Conservation (phyloP, 1,140 invertebrate genomes). For the Pseudomyrmex concolor region DNA sequence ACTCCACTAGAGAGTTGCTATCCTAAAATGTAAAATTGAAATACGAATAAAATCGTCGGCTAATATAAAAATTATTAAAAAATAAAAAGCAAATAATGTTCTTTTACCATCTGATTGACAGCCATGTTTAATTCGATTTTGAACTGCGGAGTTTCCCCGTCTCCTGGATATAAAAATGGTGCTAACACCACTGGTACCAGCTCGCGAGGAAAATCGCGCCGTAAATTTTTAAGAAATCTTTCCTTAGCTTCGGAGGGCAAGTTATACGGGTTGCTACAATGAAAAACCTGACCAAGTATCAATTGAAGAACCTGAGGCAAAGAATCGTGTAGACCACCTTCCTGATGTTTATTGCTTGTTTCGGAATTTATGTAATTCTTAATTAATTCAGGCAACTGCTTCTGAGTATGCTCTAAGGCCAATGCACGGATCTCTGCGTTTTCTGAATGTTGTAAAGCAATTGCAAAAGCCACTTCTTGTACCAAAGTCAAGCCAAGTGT, state of each 20-base stretch:
- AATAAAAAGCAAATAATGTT: neutral
- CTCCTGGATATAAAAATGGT: constrained; percentile 93
- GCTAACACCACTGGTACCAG: constrained; percentile 94
- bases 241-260: constrained; percentile 90
- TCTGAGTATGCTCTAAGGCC: constrained; percentile 91
- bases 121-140: constrained; percentile 85
- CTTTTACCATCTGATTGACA: constrained; percentile 87
- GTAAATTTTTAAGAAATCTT: constrained; percentile 92
- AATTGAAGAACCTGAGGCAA: constrained; percentile 95
- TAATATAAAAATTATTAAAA: neutral
- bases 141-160: constrained; percentile 89
- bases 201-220: constrained; percentile 94
- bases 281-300: constrained; percentile 88
- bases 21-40: constrained; percentile 81
- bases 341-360: constrained; percentile 87
- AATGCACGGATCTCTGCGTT: constrained; percentile 90
- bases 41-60: neutral
- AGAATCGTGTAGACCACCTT: constrained; percentile 94
- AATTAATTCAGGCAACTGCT: constrained; percentile 93
- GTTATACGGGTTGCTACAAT: constrained; percentile 85
- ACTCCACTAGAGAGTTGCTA: constrained; percentile 91
- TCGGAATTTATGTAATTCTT: constrained; percentile 93
- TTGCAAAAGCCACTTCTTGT: constrained; percentile 95
- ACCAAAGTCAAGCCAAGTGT: constrained; percentile 93
- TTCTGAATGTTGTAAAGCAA: constrained; percentile 92